These are phyloP conservation scores for Apeltes quadracus DNA, from an alignment of 2,113 vertebrate genomes.

Conservation along the genomic window DNA sequence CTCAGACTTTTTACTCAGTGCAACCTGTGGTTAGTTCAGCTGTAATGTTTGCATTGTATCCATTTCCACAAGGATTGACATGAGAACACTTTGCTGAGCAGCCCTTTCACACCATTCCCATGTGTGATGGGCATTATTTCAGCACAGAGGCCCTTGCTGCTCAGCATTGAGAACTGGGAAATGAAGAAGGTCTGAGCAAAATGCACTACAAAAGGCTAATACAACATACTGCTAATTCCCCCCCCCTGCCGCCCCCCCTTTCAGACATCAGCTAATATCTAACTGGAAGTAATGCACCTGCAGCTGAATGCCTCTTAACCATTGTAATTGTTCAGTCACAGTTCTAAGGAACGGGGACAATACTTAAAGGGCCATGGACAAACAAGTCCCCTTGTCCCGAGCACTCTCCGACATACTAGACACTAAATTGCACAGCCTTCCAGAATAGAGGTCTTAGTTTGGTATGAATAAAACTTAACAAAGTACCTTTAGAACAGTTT, in stretches of 20 bases:
- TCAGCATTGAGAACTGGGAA: conserved; percentile 99
- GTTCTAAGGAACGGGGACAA: conserved; percentile 87
- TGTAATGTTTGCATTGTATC: conserved; percentile 99
- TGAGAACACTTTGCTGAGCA: conserved; percentile 99
- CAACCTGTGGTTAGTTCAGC: conserved; percentile 98
- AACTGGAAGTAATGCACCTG: conserved; percentile 99
- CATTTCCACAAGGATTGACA: conserved; percentile 99
- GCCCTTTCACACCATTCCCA: conserved; percentile 99
- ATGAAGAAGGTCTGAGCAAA: conserved; percentile 99
- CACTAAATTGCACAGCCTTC: conserved; percentile 83
- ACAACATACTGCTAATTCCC: conserved; percentile 98
- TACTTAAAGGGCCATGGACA: conserved; percentile 86
- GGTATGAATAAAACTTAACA: conserved; percentile 81
- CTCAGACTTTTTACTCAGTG: conserved; percentile 95
- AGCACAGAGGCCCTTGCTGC: conserved; percentile 96
- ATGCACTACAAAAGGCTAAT: conserved; percentile 99
- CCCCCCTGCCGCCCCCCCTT: conserved; percentile 74
- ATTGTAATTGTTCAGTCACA: conserved; percentile 88
- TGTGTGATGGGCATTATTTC: conserved; percentile 98
- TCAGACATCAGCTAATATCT: conserved; percentile 94
- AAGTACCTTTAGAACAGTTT: conserved; percentile 74
- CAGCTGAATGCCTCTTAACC: conserved; percentile 98
- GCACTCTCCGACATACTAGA: conserved; percentile 87
- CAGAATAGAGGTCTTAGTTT: conserved; percentile 81
- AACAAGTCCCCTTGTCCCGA: conserved; percentile 89